phyloP scores from a whole-genome alignment of 2,888 invertebrate species.

The Cynaeus angustus region DNA sequence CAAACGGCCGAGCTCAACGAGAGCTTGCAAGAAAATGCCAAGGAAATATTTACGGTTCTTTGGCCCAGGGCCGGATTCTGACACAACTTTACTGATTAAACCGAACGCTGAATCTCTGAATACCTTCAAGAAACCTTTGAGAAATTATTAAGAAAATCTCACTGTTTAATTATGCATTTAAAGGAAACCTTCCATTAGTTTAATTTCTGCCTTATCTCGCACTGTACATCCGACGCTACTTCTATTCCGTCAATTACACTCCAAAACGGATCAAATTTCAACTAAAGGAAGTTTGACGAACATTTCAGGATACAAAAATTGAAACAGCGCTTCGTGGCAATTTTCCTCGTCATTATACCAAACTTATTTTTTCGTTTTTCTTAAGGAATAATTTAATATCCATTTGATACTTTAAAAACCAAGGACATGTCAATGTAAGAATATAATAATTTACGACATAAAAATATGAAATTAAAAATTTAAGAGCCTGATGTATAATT shows the following conservation, averaged over 20 bases:
- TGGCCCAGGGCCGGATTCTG: slow-evolving; percentile 29
- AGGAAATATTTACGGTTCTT: slow-evolving; percentile 41
- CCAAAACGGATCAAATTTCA: background rate
- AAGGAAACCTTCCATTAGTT: slow-evolving; percentile 29
- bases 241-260: slow-evolving; percentile 8
- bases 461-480: too few species aligned
- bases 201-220: slow-evolving; percentile 18
- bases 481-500: too few species aligned
- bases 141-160: slow-evolving; percentile 18
- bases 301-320: too few species aligned
- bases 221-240: slow-evolving; percentile 1
- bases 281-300: background rate
- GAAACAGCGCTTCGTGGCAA: too few species aligned
- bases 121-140: slow-evolving; percentile 17
- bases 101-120: slow-evolving; percentile 11
- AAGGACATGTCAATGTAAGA: too few species aligned
- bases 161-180: slow-evolving; percentile 24
- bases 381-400: too few species aligned
- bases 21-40: slow-evolving; percentile 37
- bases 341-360: too few species aligned
- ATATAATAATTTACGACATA: too few species aligned
- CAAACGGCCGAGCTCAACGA: slow-evolving; percentile 44
- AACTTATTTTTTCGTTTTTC: too few species aligned
- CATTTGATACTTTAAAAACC: too few species aligned
- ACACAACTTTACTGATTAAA: slow-evolving; percentile 30